These are phyloP conservation scores for Dermatemys mawii DNA, from an alignment of 2,113 vertebrate genomes.

Conservation along the genomic window DNA sequence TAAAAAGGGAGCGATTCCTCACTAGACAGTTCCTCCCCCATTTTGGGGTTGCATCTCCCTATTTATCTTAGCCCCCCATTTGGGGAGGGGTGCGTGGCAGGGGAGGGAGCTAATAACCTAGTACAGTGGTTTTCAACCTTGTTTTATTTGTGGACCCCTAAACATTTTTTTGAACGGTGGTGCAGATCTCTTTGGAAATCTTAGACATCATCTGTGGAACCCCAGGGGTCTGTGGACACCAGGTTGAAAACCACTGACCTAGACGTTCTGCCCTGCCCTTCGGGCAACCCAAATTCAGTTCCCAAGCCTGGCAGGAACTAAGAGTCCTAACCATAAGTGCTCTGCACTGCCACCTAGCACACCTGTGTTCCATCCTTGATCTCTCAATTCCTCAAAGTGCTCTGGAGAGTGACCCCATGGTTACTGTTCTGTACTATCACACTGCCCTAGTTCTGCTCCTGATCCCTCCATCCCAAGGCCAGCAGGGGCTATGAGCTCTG, in stretches of 20 bases:
- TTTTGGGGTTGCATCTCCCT: not conserved
- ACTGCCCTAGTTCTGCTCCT: conserved; percentile 16
- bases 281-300: not conserved
- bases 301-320: not conserved
- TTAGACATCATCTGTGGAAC: not conserved
- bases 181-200: not conserved
- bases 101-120: not conserved
- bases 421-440: not conserved
- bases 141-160: not conserved
- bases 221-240: not conserved
- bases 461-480: not conserved
- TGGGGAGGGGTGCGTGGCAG: not conserved
- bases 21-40: not conserved
- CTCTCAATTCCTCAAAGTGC: not conserved
- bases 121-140: not conserved
- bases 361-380: not conserved
- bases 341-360: not conserved
- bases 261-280: not conserved
- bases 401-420: not conserved
- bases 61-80: not conserved
- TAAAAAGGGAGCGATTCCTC: not conserved
- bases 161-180: not conserved
- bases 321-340: not conserved
- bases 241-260: not conserved
- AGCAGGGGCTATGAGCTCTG: not conserved